These are phyloP conservation scores for Phragmatobia fuliginosa DNA, from an alignment of 2,888 invertebrate species.

Conservation along the genomic window DNA sequence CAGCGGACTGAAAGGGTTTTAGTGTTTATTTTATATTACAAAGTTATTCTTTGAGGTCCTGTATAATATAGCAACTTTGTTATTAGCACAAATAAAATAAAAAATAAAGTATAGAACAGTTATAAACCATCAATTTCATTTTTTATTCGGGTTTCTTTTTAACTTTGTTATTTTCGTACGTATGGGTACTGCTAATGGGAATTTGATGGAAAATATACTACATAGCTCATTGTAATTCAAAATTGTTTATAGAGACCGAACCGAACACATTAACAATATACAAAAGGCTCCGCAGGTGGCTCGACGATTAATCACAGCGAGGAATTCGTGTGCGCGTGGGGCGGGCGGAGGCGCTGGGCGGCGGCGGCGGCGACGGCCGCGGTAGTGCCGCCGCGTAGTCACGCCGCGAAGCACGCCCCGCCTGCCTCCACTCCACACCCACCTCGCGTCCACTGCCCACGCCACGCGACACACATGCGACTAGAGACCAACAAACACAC, in stretches of 20 bases:
- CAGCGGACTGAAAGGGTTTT: neutral
- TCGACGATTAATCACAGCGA: conserved; percentile 81
- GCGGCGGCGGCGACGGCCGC: conserved; percentile 62
- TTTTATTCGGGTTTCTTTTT: conserved; percentile 1
- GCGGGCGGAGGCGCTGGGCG: conserved; percentile 56
- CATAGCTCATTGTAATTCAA: conserved; percentile 59
- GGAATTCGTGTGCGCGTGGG: conserved; percentile 67
- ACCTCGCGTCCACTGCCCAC: conserved; percentile 38
- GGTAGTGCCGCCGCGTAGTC: conserved; percentile 79
- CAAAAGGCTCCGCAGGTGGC: conserved; percentile 85
- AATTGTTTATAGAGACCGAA: conserved; percentile 69
- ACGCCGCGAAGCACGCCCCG: conserved; percentile 74
- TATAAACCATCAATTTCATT: conserved; percentile 2
- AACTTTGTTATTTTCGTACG: conserved; percentile 6
- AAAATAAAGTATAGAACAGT: neutral
- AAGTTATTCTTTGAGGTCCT: neutral
- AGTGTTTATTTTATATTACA: neutral
- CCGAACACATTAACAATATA: conserved; percentile 69
- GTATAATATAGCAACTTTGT: neutral
- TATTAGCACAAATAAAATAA: neutral
- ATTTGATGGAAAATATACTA: conserved; percentile 51
- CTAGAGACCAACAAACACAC: conserved; percentile 38
- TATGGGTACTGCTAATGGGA: conserved; percentile 43
- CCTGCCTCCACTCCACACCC: conserved; percentile 58
- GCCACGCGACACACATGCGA: conserved; percentile 31